These are phyloP conservation scores for Drosophila engyochracea DNA, from an alignment of 2,888 invertebrate genomes.

Conservation along the genomic window DNA sequence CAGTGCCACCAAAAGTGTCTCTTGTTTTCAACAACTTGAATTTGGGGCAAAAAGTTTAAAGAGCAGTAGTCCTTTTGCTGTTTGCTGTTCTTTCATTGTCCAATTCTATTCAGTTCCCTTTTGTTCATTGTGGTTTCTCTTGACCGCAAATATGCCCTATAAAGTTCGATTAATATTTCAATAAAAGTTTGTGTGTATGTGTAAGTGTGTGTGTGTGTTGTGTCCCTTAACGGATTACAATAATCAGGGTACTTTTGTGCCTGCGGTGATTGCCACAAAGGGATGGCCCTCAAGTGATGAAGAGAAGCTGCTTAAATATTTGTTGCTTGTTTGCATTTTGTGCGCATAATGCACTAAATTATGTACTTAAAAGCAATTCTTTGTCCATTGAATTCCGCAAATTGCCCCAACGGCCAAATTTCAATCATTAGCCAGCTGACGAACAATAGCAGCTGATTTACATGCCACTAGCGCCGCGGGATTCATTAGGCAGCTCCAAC, in stretches of 20 bases:
- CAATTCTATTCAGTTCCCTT: conserved; percentile 6
- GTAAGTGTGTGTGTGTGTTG: conserved; percentile 46
- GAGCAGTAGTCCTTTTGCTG: background rate
- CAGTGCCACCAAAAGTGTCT: conserved; percentile 7
- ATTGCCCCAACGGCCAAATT: conserved; percentile 41
- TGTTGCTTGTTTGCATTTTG: conserved; percentile 21
- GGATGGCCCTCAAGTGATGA: conserved; percentile 20
- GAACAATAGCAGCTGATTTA: conserved; percentile 68
- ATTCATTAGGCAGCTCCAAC: conserved; percentile 44
- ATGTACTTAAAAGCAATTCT: conserved; percentile 34
- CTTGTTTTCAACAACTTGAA: conserved; percentile 1
- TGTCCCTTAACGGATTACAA: conserved; percentile 72
- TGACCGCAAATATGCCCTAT: conserved; percentile 53
- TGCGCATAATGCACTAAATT: conserved; percentile 36
- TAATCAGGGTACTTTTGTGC: conserved; percentile 65
- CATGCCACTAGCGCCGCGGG: conserved; percentile 24
- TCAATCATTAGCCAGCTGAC: conserved; percentile 52
- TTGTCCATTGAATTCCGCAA: conserved; percentile 23
- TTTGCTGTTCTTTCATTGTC: conserved; percentile 1
- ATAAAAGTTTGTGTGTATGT: conserved; percentile 64
- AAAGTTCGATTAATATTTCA: conserved; percentile 78
- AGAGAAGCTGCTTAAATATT: conserved; percentile 14
- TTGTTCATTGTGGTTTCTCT: conserved; percentile 34
- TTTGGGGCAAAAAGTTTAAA: conserved; percentile 5
- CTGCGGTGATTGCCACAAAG: conserved; percentile 29